Evolutionary conservation across 2,113 vertebrate genomes (phyloP), one percentile per base, ranked within the genome.

Genomic region (Danionella cerebrum): DNA sequence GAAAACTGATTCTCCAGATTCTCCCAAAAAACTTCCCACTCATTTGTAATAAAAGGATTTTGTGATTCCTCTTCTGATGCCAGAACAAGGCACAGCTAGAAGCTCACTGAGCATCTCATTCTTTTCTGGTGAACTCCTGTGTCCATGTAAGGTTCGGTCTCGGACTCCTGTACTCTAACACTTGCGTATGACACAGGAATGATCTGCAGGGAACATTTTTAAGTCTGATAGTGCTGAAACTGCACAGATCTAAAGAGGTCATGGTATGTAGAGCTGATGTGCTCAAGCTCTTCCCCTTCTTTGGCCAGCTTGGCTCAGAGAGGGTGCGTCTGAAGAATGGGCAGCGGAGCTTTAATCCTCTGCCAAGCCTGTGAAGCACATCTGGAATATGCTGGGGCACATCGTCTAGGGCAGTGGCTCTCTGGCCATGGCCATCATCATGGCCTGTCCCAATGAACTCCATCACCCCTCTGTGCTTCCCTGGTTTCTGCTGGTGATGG

Each of bases 401-500:
- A 16, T 36, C n/a, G 33, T 50, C 57, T 33, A 8, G 13, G 42
- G 24, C 60, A 8, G 31, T 39, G 58, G 39, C 33, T 55, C 58
- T 52, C 42, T 50, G 36, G 38, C 24, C 55, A 42, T 14, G 11
- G 69, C 50, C 58, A 41, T 31, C 58, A 41, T 31, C 55, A 9
- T 47, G 51, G 27, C 45, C 31, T 11, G 55, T 78, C 72, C 76
- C 75, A 75, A 78, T 38, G 70, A 57, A 75, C 72, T 65, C 76
- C 10, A 31, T 73, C 60, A 75, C 72, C 73, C 45, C 45, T 10
- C 35, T 13, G 53, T 9, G 41, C 38, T 52, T 31, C 12, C 31
- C 13, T 44, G 14, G 31, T 42, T 63, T 41, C 60, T 52, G 59
- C 33, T 18, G 27, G 36, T 18, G 66, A 70, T 70, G 75, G 73